These are phyloP conservation scores for Dipodomys merriami DNA, from an alignment of 2,113 vertebrate genomes.

Conservation along the genomic window DNA sequence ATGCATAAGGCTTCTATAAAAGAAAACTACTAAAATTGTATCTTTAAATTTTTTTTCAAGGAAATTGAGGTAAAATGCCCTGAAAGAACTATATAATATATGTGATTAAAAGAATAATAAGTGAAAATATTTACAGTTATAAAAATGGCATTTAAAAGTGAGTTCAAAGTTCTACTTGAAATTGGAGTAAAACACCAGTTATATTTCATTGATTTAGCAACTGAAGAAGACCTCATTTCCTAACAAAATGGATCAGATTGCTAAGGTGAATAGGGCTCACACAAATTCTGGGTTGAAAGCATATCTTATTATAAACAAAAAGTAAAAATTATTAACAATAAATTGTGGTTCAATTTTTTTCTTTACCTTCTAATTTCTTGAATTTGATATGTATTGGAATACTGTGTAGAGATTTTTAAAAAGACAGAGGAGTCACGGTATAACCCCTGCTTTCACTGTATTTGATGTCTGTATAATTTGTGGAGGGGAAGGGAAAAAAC, in stretches of 20 bases:
- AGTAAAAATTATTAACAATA: background rate
- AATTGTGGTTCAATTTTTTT: background rate
- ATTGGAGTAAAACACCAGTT: background rate
- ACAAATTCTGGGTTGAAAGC: background rate
- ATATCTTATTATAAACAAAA: background rate
- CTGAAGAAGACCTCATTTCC: background rate
- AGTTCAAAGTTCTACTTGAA: background rate
- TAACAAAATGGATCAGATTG: background rate
- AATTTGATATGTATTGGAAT: background rate
- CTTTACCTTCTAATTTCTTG: background rate
- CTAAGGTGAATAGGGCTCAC: background rate
- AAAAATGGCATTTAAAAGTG: constrained; percentile 7
- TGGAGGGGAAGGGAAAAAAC: too few relatives aligned
- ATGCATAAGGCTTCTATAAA: constrained; percentile 76
- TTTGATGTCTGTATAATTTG: too few relatives aligned
- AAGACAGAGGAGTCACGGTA: background rate
- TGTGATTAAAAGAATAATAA: constrained; percentile 65
- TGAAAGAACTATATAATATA: background rate
- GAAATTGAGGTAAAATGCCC: constrained; percentile 62
- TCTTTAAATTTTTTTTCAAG: constrained; percentile 77
- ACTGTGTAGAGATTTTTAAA: background rate
- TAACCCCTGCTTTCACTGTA: too few relatives aligned
- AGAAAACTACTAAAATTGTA: constrained; percentile 69
- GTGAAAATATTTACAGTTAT: constrained; percentile 56
- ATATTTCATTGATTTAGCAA: background rate